Conservation (phyloP, 2,888 invertebrate genomes). For the Apodemia mormo region DNA sequence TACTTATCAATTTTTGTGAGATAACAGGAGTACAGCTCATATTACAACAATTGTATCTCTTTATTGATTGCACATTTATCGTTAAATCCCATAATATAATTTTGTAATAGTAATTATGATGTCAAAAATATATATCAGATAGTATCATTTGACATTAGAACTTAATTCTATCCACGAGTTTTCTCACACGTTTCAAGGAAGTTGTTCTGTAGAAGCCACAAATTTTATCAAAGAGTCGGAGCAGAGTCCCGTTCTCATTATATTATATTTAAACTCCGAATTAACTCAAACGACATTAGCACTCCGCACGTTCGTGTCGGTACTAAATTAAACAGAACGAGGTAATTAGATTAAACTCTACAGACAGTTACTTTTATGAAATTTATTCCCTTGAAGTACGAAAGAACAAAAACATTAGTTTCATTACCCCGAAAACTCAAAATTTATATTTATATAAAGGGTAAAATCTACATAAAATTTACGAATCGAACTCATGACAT, state of each 20-base stretch:
- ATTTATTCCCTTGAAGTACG: not conserved
- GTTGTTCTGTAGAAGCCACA: conserved; percentile 1
- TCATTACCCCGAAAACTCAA: not conserved
- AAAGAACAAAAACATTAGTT: not conserved
- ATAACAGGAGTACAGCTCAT: no score
- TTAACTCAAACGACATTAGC: conserved; percentile 5
- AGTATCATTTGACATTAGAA: no score
- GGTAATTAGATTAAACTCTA: not conserved
- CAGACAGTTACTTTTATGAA: not conserved
- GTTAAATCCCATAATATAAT: no score
- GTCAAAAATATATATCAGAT: no score
- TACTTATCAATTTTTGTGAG: no score
- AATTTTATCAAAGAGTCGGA: not conserved
- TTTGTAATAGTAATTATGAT: no score
- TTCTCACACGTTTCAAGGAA: not conserved
- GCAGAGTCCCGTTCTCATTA: not conserved
- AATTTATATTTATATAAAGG: no score
- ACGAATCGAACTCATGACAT: no score
- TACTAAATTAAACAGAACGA: not conserved
- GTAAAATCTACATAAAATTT: no score
- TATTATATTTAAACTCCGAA: not conserved
- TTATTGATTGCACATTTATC: no score
- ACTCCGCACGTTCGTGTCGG: conserved; percentile 1
- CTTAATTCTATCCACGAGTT: no score
- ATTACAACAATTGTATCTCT: no score